Percentiles rank a stretch among this genome's conserved stretches.
These are phyloP conservation scores for Fistularia commersonii DNA, from an alignment of 2,797 vertebrate species.

Conservation along the genomic window DNA sequence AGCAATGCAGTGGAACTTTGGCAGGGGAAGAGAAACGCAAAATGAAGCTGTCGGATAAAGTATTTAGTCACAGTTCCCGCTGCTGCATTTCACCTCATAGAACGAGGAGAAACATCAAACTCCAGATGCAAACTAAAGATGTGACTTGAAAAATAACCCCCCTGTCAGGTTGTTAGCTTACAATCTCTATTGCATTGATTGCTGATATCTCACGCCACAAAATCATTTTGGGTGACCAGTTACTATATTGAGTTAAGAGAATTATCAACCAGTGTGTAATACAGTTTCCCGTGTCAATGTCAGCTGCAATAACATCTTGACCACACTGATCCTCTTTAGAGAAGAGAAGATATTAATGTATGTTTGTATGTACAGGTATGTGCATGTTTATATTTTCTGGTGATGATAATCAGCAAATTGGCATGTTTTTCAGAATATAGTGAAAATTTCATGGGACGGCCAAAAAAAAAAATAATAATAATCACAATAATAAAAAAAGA, in stretches of 20 bases:
- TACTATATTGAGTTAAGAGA: conserved; percentile 38
- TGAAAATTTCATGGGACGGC: too few species aligned
- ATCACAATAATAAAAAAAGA: too few species aligned
- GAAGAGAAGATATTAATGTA: conserved; percentile 1
- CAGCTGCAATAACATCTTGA: conserved; percentile 20
- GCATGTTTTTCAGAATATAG: too few species aligned
- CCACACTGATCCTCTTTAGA: background rate
- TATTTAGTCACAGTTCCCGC: conserved; percentile 25
- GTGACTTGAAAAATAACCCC: conserved; percentile 1
- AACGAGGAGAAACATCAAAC: background rate
- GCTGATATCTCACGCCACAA: conserved; percentile 31
- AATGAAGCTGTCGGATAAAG: conserved; percentile 38
- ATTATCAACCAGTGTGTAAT: conserved; percentile 43
- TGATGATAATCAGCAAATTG: too few species aligned
- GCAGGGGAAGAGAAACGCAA: conserved; percentile 31
- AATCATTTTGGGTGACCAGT: conserved; percentile 22
- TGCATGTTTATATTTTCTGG: too few species aligned
- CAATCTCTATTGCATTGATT: background rate
- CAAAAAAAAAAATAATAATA: too few species aligned
- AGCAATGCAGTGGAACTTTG: conserved; percentile 41
- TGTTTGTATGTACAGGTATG: too few species aligned
- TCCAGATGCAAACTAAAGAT: background rate
- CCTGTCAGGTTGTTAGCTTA: background rate
- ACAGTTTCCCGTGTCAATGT: conserved; percentile 17
- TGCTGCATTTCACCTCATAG: conserved; percentile 12